These are phyloP conservation scores for Triplophysa dalaica DNA, from an alignment of 2,113 vertebrate genomes.

Conservation along the genomic window DNA sequence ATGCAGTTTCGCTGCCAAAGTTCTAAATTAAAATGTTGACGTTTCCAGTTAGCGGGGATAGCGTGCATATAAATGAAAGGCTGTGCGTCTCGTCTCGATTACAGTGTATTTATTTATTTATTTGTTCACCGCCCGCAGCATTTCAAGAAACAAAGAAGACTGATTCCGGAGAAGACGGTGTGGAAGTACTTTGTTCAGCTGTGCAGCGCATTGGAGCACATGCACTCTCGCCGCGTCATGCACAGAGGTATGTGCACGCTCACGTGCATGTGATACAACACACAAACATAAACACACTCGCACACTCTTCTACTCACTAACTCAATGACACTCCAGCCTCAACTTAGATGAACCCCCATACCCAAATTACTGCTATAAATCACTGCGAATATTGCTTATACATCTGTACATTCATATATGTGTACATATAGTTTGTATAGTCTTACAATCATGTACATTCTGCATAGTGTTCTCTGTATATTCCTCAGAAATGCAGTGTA, in stretches of 20 bases:
- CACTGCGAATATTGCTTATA: too few relatives aligned
- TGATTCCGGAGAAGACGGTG: conserved; percentile 95
- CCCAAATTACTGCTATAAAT: too few relatives aligned
- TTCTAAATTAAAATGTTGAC: neutral
- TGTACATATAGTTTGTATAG: too few relatives aligned
- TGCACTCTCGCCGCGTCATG: conserved; percentile 98
- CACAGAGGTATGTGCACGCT: conserved; percentile 83
- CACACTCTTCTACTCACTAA: neutral
- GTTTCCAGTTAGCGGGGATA: neutral
- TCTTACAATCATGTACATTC: too few relatives aligned
- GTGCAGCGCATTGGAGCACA: conserved; percentile 95
- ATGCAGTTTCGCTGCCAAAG: neutral
- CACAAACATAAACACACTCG: conserved; percentile 6
- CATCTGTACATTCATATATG: too few relatives aligned
- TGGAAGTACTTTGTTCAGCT: conserved; percentile 99
- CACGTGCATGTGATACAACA: neutral
- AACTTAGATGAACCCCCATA: too few relatives aligned
- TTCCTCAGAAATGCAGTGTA: too few relatives aligned
- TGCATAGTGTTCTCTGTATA: too few relatives aligned
- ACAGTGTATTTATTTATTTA: conserved; percentile 13
- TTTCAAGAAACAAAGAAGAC: conserved; percentile 97
- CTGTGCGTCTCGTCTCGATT: neutral
- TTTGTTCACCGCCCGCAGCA: conserved; percentile 75
- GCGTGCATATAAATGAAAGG: neutral
- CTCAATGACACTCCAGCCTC: too few relatives aligned